phyloP scores from a whole-genome alignment of 2,797 vertebrate genomes.

The Rhinella marina region DNA sequence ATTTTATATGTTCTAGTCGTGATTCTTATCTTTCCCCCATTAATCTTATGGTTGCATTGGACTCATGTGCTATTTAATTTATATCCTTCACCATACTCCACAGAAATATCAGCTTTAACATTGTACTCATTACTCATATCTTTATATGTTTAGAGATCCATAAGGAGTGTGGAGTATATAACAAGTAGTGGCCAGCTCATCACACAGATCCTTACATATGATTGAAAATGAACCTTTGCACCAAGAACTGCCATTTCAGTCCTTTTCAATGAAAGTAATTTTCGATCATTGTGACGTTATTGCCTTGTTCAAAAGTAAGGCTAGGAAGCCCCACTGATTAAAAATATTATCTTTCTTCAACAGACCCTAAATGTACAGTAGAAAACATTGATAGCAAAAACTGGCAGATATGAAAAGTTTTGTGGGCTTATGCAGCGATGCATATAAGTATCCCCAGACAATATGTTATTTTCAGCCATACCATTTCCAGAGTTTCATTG shows the following conservation, averaged over 20 bases:
- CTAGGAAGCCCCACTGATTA: not conserved
- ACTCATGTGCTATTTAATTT: conserved; percentile 51
- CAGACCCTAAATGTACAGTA: not conserved
- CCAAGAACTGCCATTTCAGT: not conserved
- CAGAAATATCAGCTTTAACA: conserved; percentile 26
- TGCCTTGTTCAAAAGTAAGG: not conserved
- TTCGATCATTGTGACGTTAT: conserved; percentile 5
- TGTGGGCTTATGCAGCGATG: not conserved
- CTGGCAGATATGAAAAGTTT: not conserved
- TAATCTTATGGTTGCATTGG: conserved; percentile 39
- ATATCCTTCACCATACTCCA: conserved; percentile 27
- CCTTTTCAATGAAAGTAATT: conserved; percentile 9
- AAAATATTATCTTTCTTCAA: conserved; percentile 3
- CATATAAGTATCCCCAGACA: not conserved
- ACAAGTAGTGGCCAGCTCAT: conserved; percentile 21
- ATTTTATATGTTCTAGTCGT: not conserved
- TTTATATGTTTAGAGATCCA: conserved; percentile 47
- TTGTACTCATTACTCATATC: conserved; percentile 45
- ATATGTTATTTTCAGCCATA: not conserved
- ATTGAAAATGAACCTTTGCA: conserved; percentile 15
- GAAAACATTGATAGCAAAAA: conserved; percentile 9
- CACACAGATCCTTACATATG: conserved; percentile 22
- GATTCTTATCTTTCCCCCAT: conserved; percentile 33
- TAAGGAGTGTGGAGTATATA: conserved; percentile 35
- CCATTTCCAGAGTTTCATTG: not conserved